Conservation (phyloP, 2,888 invertebrate species). For the Cheilosia grossa region DNA sequence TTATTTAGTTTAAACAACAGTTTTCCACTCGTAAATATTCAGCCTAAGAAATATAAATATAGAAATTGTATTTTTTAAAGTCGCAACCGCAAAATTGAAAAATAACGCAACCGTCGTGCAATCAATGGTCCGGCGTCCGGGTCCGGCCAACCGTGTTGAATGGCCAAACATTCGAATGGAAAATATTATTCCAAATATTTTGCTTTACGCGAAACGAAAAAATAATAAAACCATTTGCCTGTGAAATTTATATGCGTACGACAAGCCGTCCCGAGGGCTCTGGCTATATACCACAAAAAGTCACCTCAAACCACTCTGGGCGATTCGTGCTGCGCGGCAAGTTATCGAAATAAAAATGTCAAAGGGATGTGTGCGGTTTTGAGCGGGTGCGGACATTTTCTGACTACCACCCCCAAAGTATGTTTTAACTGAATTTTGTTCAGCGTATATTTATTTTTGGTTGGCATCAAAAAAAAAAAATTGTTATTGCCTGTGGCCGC, state of each 20-base stretch:
- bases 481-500: conserved; percentile 64
- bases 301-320: conserved; percentile 47
- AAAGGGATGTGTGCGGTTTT: conserved; percentile 30
- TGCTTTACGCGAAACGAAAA: conserved; percentile 32
- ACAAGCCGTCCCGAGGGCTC: conserved; percentile 8
- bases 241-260: conserved; percentile 28
- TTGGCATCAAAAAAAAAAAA: conserved; percentile 37
- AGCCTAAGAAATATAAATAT: no score
- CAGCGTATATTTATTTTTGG: conserved; percentile 24
- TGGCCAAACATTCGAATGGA: conserved; percentile 17
- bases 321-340: conserved; percentile 1
- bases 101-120: conserved; percentile 13
- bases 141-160: conserved; percentile 1
- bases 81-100: conserved; percentile 32
- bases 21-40: no score
- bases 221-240: conserved; percentile 17
- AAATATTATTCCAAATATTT: conserved; percentile 57
- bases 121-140: background rate
- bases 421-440: conserved; percentile 49
- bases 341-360: conserved; percentile 46
- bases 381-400: background rate
- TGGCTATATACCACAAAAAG: conserved; percentile 54
- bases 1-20: no score
- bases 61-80: no score
- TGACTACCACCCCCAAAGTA: conserved; percentile 12